phyloP scores from a whole-genome alignment of 2,113 vertebrate species.

The Spermophilus dauricus region DNA sequence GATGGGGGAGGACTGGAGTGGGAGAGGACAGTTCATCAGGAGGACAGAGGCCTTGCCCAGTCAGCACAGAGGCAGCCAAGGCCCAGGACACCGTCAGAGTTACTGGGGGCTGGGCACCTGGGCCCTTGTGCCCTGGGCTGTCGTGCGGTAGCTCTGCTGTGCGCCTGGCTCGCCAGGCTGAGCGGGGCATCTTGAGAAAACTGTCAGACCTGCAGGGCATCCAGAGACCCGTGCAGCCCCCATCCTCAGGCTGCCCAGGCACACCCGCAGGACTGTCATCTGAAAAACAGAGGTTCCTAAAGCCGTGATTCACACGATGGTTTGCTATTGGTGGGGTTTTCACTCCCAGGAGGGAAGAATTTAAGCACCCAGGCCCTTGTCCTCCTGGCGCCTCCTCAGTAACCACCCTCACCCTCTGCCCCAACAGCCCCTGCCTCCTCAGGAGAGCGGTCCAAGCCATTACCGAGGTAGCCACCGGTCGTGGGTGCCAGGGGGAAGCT shows the following conservation, averaged over 20 bases:
- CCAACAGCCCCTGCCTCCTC: neutral
- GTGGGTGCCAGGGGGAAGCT: too few species aligned
- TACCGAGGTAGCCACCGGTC: too few species aligned
- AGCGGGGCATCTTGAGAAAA: neutral
- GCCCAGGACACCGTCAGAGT: neutral
- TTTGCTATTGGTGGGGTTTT: neutral
- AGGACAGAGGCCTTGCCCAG: neutral
- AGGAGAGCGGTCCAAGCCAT: neutral
- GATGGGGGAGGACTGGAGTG: neutral
- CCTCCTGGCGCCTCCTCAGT: too few species aligned
- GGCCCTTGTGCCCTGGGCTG: neutral
- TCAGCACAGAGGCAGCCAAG: neutral
- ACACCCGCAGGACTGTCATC: accelerated
- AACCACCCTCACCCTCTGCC: too few species aligned
- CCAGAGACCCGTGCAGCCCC: neutral
- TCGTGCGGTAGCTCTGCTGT: accelerated
- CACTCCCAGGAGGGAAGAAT: neutral
- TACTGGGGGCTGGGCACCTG: neutral
- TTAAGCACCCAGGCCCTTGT: too few species aligned
- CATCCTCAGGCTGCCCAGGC: neutral
- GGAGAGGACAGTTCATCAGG: neutral
- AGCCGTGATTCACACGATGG: neutral
- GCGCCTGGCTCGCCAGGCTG: accelerated
- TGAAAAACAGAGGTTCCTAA: neutral
- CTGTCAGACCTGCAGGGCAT: neutral